Conservation (phyloP, 2,888 invertebrate species). For the Dryadula phaetusa region DNA sequence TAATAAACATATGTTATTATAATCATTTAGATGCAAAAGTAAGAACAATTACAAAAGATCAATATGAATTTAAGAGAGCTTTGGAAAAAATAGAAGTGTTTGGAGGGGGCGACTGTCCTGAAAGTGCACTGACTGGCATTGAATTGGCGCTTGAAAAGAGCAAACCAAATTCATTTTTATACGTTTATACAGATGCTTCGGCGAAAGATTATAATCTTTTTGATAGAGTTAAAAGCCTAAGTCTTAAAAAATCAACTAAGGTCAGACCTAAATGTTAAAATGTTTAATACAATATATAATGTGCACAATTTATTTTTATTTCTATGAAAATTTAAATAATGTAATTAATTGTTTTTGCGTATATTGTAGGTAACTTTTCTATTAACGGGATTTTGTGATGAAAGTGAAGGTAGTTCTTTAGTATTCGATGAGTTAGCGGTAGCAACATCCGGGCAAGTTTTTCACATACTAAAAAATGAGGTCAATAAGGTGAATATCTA, state of each 20-base stretch:
- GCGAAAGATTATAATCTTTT: slow-evolving; percentile 55
- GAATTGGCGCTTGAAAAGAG: slow-evolving; percentile 57
- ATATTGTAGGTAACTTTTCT: slow-evolving; percentile 60
- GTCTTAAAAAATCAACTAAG: slow-evolving; percentile 57
- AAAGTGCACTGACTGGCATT: slow-evolving; percentile 64
- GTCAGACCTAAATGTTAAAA: slow-evolving; percentile 29
- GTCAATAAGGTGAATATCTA: slow-evolving; percentile 50
- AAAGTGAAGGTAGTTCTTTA: slow-evolving; percentile 50
- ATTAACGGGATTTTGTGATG: slow-evolving; percentile 61
- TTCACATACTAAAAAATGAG: slow-evolving; percentile 56
- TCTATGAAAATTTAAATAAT: too few relatives aligned
- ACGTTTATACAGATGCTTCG: slow-evolving; percentile 70
- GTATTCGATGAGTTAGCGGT: slow-evolving; percentile 57
- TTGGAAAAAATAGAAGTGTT: slow-evolving; percentile 48
- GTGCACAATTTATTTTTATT: too few relatives aligned
- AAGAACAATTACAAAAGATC: slow-evolving; percentile 53
- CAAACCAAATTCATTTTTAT: slow-evolving; percentile 60
- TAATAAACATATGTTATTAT: not conserved
- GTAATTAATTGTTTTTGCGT: not conserved
- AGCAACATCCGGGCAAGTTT: slow-evolving; percentile 62
- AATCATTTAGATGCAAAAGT: slow-evolving; percentile 50
- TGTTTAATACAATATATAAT: too few relatives aligned
- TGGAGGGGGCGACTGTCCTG: slow-evolving; percentile 63
- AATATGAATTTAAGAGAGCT: slow-evolving; percentile 52
- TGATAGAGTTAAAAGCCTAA: slow-evolving; percentile 55